A percentile compares a stretch with the other conserved stretches of the same genome.
phyloP scores from a whole-genome alignment of 2,888 invertebrate species.

The Drosophila monieri region DNA sequence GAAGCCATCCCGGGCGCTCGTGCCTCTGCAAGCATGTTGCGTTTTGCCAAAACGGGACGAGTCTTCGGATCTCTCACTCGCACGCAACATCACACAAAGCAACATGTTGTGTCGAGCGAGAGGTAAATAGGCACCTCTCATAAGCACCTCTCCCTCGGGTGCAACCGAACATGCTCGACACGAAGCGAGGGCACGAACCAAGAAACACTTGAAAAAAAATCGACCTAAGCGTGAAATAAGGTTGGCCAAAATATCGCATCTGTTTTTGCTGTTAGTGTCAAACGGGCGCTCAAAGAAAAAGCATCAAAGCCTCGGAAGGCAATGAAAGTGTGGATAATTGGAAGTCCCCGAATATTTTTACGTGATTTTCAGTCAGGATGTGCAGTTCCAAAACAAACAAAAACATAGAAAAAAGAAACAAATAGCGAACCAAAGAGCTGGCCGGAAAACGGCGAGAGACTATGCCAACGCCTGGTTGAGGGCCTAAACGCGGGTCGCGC shows the following conservation, averaged over 20 bases:
- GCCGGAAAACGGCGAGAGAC: constrained; percentile 40
- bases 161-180: too few species aligned
- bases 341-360: constrained; percentile 9
- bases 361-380: constrained; percentile 79
- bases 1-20: background rate
- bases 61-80: too few species aligned
- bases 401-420: background rate
- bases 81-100: too few species aligned
- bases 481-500: constrained; percentile 42
- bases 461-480: constrained; percentile 51
- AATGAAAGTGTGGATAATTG: background rate
- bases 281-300: constrained; percentile 1
- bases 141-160: too few species aligned
- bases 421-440: constrained; percentile 19
- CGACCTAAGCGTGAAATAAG: too few species aligned
- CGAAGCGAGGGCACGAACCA: too few species aligned
- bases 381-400: constrained; percentile 71
- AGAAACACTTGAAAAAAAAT: too few species aligned
- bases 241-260: background rate
- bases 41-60: too few species aligned
- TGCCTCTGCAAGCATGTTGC: too few species aligned
- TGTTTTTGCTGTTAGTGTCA: too few species aligned
- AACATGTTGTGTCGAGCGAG: too few species aligned
- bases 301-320: background rate
- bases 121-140: too few species aligned